A percentile compares a stretch with the other conserved stretches of the same genome.
Evolutionary conservation across 2,888 invertebrate species (phyloP).

Genomic region (Agrilus biguttatus): DNA sequence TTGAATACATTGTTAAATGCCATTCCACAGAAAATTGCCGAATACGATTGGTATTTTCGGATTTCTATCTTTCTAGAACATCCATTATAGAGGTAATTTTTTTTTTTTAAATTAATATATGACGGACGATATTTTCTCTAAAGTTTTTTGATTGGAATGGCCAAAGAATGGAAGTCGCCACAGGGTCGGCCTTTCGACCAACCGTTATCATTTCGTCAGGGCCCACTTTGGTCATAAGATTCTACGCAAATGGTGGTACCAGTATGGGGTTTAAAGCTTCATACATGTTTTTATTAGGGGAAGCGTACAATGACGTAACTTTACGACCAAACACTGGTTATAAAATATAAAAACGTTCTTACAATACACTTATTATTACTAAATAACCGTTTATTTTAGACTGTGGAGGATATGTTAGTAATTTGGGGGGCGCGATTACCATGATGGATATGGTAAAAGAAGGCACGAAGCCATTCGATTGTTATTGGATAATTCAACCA

Average conservation of each 20-base stretch:
- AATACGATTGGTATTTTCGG: constrained; percentile 49
- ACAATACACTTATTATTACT: neutral
- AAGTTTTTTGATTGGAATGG: constrained; percentile 56
- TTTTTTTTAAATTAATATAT: constrained; percentile 2
- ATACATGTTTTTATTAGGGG: constrained; percentile 31
- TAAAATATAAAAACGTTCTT: neutral
- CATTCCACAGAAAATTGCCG: constrained; percentile 35
- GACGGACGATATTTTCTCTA: constrained; percentile 7
- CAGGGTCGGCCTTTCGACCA: constrained; percentile 52
- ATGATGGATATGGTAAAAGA: constrained; percentile 58
- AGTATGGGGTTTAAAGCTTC: constrained; percentile 50
- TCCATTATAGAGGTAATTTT: constrained; percentile 47
- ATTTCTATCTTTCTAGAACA: constrained; percentile 48
- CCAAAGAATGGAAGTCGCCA: constrained; percentile 47
- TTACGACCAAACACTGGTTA: neutral
- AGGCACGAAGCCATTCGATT: constrained; percentile 45
- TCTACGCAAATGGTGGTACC: constrained; percentile 55
- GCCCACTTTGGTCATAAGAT: constrained; percentile 45
- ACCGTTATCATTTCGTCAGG: constrained; percentile 50
- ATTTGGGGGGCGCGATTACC: constrained; percentile 55
- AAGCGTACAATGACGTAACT: constrained; percentile 11
- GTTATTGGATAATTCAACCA: constrained; percentile 57
- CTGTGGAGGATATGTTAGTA: constrained; percentile 57
- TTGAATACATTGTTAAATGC: constrained; percentile 50
- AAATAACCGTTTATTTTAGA: constrained; percentile 25